phyloP scores from a whole-genome alignment of 1,140 invertebrate species.

The Phymorhynchus buccinoides region DNA sequence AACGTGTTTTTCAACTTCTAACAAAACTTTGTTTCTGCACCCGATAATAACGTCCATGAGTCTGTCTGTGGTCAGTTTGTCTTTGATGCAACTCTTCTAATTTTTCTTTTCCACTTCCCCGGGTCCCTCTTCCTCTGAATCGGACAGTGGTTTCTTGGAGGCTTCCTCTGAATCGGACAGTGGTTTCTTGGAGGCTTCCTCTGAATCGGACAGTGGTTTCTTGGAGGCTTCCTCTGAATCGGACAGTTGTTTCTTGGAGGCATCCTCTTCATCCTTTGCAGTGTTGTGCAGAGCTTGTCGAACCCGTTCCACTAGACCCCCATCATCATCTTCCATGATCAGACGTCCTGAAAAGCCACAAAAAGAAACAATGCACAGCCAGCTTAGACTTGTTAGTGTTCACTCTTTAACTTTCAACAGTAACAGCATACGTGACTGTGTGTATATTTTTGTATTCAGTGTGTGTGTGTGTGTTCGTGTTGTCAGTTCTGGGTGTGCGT shows the following conservation, averaged over 20 bases:
- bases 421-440: background rate
- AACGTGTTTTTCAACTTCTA: no score
- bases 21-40: no score
- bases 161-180: constrained; percentile 9
- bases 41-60: no score
- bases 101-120: constrained; percentile 21
- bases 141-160: background rate
- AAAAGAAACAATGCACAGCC: background rate
- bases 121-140: constrained; percentile 9
- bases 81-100: background rate
- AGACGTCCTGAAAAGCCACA: constrained; percentile 38
- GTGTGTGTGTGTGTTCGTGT: no score
- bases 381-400: background rate
- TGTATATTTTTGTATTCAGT: no score
- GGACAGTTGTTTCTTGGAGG: background rate
- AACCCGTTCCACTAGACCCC: constrained; percentile 45
- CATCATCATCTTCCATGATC: constrained; percentile 47
- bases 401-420: background rate
- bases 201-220: background rate
- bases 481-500: no score
- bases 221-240: constrained; percentile 4
- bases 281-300: constrained; percentile 41
- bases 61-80: no score
- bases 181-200: background rate
- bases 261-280: background rate